These are phyloP conservation scores for Orchestes rusci DNA, from an alignment of 2,888 invertebrate species.

Conservation along the genomic window DNA sequence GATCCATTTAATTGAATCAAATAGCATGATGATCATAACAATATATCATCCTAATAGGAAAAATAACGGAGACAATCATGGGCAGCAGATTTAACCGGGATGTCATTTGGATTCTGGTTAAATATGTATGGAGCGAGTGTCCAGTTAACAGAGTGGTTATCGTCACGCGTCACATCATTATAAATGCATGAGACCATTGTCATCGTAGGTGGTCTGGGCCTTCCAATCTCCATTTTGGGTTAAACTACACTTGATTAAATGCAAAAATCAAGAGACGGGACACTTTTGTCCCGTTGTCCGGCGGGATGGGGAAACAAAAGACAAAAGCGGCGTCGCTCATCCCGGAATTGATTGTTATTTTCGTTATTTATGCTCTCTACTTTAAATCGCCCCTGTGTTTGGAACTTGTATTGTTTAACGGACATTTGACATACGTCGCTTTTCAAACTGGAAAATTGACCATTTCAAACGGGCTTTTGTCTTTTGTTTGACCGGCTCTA, in stretches of 20 bases:
- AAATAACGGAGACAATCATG: slow-evolving; percentile 1
- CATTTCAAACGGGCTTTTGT: slow-evolving; percentile 21
- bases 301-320: slow-evolving; percentile 42
- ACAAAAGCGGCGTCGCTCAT: slow-evolving; percentile 41
- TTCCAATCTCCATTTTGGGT: slow-evolving; percentile 24
- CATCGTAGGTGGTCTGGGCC: slow-evolving; percentile 23
- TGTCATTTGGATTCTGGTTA: slow-evolving; percentile 7
- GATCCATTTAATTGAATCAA: no score
- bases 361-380: slow-evolving; percentile 40
- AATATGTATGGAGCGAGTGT: slow-evolving; percentile 16
- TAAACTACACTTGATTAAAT: slow-evolving; percentile 40
- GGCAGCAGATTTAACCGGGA: slow-evolving; percentile 1
- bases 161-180: slow-evolving; percentile 25
- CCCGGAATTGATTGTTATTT: slow-evolving; percentile 43
- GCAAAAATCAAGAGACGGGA: slow-evolving; percentile 30
- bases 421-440: slow-evolving; percentile 30
- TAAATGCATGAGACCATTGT: slow-evolving; percentile 27
- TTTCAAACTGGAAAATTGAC: slow-evolving; percentile 31
- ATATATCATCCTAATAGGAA: background rate
- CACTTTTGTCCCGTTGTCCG: slow-evolving; percentile 31
- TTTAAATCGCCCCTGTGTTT: slow-evolving; percentile 29
- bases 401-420: slow-evolving; percentile 24
- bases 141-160: slow-evolving; percentile 20
- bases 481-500: slow-evolving; percentile 11
- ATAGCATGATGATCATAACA: no score